Conservation (phyloP, 2,113 vertebrate genomes). For the Erythrolamprus reginae region DNA sequence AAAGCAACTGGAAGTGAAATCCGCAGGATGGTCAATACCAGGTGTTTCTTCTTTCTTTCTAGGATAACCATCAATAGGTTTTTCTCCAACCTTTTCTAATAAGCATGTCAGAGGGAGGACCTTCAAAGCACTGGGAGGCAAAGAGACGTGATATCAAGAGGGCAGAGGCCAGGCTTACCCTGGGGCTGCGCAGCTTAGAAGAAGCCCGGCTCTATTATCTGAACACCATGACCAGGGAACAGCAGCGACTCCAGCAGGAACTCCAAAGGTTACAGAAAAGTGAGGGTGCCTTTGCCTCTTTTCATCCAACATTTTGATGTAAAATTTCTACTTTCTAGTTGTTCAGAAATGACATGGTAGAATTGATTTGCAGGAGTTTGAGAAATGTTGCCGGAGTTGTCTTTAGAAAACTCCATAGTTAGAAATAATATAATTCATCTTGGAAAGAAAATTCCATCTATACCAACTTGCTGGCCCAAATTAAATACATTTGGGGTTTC, state of each 20-base stretch:
- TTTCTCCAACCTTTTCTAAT: background rate
- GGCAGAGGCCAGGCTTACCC: conserved; percentile 54
- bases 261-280: conserved; percentile 49
- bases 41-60: background rate
- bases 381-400: background rate
- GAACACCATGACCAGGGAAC: conserved; percentile 51
- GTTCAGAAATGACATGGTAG: background rate
- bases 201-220: conserved; percentile 35
- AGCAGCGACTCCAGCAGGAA: conserved; percentile 55
- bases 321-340: background rate
- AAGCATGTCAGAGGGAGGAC: background rate
- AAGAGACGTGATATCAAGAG: conserved; percentile 47
- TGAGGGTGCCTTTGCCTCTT: conserved; percentile 8
- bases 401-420: background rate
- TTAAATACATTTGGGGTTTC: background rate
- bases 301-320: background rate
- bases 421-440: background rate
- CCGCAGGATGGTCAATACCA: background rate
- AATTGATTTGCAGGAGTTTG: background rate
- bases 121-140: conserved; percentile 39
- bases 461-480: background rate
- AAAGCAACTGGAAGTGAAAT: background rate
- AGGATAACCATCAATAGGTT: background rate
- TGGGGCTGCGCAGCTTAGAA: conserved; percentile 47
- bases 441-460: background rate